Evolutionary conservation across 2,888 invertebrate species (phyloP), one percentile per base, ranked within the genome.

Genomic region (Parapristionchus giblindavisi): DNA sequence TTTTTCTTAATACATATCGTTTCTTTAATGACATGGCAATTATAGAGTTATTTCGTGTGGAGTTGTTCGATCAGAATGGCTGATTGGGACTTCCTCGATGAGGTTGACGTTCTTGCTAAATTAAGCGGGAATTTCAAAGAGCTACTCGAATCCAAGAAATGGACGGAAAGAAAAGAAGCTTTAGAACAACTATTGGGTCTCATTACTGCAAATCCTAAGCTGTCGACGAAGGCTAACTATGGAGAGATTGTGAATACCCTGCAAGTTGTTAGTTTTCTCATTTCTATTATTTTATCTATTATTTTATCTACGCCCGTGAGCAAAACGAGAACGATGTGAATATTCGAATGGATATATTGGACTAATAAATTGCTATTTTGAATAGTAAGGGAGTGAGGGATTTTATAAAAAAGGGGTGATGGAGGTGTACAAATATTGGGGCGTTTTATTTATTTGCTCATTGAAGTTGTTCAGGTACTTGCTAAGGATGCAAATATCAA

Each of bases 91-190:
- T 90, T 96, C 0, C 89, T 96, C 43, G 94, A 94, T 84, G 94
- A 97, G 0, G 95, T 96, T 63, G 96, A 99, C 87, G 94, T 99
- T 81, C 89, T 98, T 0, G 93, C 94, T 0, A 94, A 95, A 88
- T 89, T 99, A 48, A 96, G 97, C 0, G 94, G 95, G 89, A 95
- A 97, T 89, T 98, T 97, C 89, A 95, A 93, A 88, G 96, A 96
- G 3, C 94, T 96, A 88, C 89, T 94, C 3, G 95, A 98, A 85
- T 94, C 94, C 0, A 97, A 96, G 89, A 98, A 98, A 87, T 99
- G 99, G 99, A 68, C 58, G 52, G 94, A 97, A 76, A 91, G 99
- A 38, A 96, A 96, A 88, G 96, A 97, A 88, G 93, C 93, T 0
- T 89, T 99, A 21, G 97, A 97, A 83, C 91, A 91, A 0, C 88